Conservation (phyloP, 1,140 invertebrate species). For the Ylistrum balloti region DNA sequence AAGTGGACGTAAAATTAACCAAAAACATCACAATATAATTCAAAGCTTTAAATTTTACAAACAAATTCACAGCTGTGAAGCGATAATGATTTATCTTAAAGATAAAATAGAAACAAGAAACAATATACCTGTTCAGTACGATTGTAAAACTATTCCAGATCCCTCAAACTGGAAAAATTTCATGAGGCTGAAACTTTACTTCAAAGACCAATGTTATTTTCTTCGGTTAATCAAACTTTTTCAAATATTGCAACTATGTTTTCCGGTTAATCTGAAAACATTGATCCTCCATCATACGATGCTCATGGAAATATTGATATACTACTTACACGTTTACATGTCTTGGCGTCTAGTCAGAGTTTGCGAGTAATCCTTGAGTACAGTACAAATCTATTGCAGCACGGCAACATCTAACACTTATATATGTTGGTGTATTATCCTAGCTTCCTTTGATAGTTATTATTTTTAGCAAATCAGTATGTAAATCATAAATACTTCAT, state of each 20-base stretch:
- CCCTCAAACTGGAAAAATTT: too few species aligned
- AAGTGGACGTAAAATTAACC: too few species aligned
- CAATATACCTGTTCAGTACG: too few species aligned
- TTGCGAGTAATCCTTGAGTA: background rate
- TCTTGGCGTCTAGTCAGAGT: background rate
- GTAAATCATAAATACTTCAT: background rate
- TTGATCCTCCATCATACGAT: background rate
- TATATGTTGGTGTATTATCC: background rate
- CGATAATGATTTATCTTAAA: too few species aligned
- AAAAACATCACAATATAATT: too few species aligned
- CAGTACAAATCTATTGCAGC: constrained; percentile 24
- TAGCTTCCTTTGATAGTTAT: background rate
- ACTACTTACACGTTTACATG: background rate
- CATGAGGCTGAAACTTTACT: background rate
- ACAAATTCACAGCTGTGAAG: too few species aligned
- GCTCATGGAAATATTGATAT: background rate
- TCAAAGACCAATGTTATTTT: background rate
- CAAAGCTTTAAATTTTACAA: too few species aligned
- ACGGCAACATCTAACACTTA: background rate
- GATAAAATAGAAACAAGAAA: too few species aligned
- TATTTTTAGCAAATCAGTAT: constrained; percentile 24
- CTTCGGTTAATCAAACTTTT: background rate
- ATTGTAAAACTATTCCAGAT: too few species aligned
- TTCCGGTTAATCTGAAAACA: background rate
- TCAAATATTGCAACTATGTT: background rate